Base-by-base conservation (phyloP, 2,888 invertebrate genomes). In the Phasia obesa region DNA sequence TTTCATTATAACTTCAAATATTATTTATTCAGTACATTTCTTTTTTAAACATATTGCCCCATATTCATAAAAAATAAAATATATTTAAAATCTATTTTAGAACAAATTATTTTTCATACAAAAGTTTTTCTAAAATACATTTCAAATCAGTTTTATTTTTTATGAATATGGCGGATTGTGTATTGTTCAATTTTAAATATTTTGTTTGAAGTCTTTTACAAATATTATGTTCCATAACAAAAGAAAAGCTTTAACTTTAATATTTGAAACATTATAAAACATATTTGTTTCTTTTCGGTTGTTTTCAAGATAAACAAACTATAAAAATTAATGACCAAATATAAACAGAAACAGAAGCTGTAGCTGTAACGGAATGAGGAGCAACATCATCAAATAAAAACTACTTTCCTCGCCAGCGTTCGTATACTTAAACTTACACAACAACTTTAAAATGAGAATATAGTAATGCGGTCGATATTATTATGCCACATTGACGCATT, bases 401-500 rank as follows among this genome's bases (percentile, higher is more conserved):
- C 79, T 73, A 53, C 59, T 79, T 71, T 47, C 9, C 31, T 65
- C 21, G 64, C 62, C 51, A 38, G 25, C 42, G 51, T 75, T 59
- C 23, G 6, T 19, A 35, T 23, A 42, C 38, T 67, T 21, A 35
- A 57, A 77, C n/a, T 53, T 59, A n/a, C 9, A 31, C 31, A 4
- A 31, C 31, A 31, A 31, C 6, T 31, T 31, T 31, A 7, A 31
- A 35, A 53, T 62, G 60, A 60, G 47, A 73, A 81, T 75, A 78
- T 60, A 25, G 60, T 35, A 62, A 75, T 85, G 85, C 81, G 85
- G 84, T 85, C 85, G 85, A 85, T 85, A 85, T 85, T 84, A 84
- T 78, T 82, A 85, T 81, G 84, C 85, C 84, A 85, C 84, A 85
- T 85, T 85, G 85, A 85, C 85, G 85, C 84, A 84, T 82, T 82